Conservation (phyloP, 2,888 invertebrate genomes). For the Acrobasis suavella region DNA sequence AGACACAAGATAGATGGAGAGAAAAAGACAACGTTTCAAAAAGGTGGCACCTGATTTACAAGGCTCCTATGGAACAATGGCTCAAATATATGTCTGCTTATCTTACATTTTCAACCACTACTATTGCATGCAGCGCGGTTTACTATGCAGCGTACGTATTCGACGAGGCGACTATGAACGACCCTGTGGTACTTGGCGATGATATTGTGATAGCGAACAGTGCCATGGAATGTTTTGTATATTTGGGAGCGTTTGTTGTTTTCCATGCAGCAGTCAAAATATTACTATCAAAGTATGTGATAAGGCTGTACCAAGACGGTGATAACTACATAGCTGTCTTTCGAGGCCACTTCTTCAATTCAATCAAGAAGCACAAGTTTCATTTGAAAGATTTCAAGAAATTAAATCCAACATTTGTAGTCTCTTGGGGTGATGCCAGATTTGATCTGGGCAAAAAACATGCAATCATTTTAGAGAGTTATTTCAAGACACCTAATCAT, state of each 20-base stretch:
- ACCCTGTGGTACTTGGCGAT: slow-evolving; percentile 59
- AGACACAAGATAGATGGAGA: slow-evolving; percentile 62
- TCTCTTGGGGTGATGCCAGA: slow-evolving; percentile 70
- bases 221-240: slow-evolving; percentile 59
- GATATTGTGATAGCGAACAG: slow-evolving; percentile 66
- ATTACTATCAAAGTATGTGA: slow-evolving; percentile 65
- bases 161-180: slow-evolving; percentile 50
- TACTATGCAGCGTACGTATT: slow-evolving; percentile 62
- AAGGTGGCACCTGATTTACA: slow-evolving; percentile 69
- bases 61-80: slow-evolving; percentile 66
- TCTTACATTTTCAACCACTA: slow-evolving; percentile 56
- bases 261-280: slow-evolving; percentile 63
- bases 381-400: slow-evolving; percentile 64
- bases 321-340: slow-evolving; percentile 71
- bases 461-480: slow-evolving; percentile 64
- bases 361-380: slow-evolving; percentile 60
- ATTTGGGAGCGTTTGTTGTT: slow-evolving; percentile 59
- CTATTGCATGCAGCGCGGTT: slow-evolving; percentile 43
- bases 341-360: slow-evolving; percentile 60
- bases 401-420: slow-evolving; percentile 54
- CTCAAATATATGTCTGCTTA: slow-evolving; percentile 59
- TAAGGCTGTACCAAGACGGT: slow-evolving; percentile 67
- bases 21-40: slow-evolving; percentile 58
- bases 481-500: slow-evolving; percentile 72
- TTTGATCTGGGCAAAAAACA: slow-evolving; percentile 65